Percentiles rank a stretch among this genome's conserved stretches.
Conservation (phyloP, 64 coral and sea anemone genomes). For the Acropora tenuis region DNA sequence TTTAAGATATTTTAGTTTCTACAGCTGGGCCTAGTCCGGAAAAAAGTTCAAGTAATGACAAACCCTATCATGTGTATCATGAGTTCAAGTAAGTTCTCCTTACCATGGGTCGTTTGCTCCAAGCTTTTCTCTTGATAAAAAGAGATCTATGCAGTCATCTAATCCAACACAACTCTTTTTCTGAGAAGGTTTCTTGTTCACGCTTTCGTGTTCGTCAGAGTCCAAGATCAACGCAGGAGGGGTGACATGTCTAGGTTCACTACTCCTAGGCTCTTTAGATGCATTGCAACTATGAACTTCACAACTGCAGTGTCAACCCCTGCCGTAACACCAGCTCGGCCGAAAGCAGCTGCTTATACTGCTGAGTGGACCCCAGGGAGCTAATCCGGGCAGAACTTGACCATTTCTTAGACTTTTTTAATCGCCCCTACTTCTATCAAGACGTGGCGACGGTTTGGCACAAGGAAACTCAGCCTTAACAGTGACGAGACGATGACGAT, state of each 20-base stretch:
- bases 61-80: no score
- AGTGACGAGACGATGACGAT: constrained; percentile 58
- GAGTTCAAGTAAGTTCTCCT: background rate
- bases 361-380: constrained; percentile 61
- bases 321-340: constrained; percentile 21
- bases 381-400: constrained; percentile 32
- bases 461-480: constrained; percentile 43
- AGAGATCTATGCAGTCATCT: constrained; percentile 94
- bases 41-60: no score
- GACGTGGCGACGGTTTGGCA: constrained; percentile 65
- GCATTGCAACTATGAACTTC: constrained; percentile 71
- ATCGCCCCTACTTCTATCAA: constrained; percentile 61
- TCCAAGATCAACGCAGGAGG: constrained; percentile 41
- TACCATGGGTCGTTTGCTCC: constrained; percentile 95
- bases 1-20: no score
- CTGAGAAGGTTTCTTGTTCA: constrained; percentile 73
- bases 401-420: constrained; percentile 67
- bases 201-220: constrained; percentile 75
- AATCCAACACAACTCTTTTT: constrained; percentile 78
- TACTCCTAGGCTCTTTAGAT: constrained; percentile 58
- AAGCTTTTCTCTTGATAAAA: constrained; percentile 85
- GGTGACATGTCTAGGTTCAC: background rate
- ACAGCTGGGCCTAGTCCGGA: no score
- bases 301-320: constrained; percentile 43
- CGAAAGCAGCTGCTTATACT: constrained; percentile 6